phyloP scores from a whole-genome alignment of 1,140 invertebrate species.

The Oryctes rhinoceros region DNA sequence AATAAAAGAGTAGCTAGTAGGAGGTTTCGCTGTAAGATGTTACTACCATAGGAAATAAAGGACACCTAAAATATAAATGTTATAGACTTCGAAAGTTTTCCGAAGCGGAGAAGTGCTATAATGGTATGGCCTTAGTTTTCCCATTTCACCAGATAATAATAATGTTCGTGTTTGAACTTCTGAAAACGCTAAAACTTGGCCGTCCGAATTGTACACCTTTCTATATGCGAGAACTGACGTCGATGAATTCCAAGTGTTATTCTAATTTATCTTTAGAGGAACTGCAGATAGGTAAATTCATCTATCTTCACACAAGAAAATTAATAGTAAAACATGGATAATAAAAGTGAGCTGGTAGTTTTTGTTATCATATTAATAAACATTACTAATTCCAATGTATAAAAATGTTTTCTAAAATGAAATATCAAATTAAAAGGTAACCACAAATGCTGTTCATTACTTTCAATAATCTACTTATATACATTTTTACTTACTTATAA shows the following conservation, averaged over 20 bases:
- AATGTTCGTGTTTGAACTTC: neutral
- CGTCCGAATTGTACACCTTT: neutral
- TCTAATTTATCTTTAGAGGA: neutral
- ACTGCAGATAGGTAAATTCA: too few species aligned
- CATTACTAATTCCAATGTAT: too few species aligned
- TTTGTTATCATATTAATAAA: too few species aligned
- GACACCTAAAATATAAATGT: conserved; percentile 28
- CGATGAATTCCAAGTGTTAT: neutral
- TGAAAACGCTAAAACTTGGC: neutral
- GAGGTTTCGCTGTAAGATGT: neutral
- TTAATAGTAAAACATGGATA: too few species aligned
- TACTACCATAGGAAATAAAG: conserved; percentile 20
- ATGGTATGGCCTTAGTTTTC: conserved; percentile 20
- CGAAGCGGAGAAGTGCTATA: conserved; percentile 14
- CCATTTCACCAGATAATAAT: conserved; percentile 16
- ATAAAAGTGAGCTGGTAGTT: too few species aligned
- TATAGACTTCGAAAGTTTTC: conserved; percentile 29
- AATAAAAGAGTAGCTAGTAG: neutral
- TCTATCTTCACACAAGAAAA: too few species aligned
- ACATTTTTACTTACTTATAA: too few species aligned
- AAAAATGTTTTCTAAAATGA: too few species aligned
- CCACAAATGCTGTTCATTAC: too few species aligned
- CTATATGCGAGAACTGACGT: neutral
- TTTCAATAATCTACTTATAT: too few species aligned
- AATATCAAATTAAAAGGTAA: too few species aligned